Base-by-base conservation (phyloP, 64 coral and sea anemone species). In the Trachythela sp. region DNA sequence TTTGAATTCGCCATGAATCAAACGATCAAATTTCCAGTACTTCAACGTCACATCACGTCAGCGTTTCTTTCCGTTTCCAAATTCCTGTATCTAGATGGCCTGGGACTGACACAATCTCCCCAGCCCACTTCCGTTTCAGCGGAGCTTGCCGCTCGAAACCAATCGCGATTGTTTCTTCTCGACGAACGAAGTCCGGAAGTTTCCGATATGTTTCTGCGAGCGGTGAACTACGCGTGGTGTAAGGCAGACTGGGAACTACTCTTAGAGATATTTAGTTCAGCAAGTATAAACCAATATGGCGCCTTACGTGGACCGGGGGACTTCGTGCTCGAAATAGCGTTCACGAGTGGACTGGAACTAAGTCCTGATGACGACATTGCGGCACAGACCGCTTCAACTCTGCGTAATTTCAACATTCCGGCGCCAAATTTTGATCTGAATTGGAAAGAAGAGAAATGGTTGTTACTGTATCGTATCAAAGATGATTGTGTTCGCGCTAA, bases 1-100 rank as follows among this genome's bases (percentile, higher is more conserved):
- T 99, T 99, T 48, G 88, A 89, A 75, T 51, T 70, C 84, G 90
- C 91, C 34, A 43, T 99, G 10, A 76, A 91, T 70, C 84, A 88
- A 49, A 87, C 89, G 33, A 22, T 11, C 18, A 89, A 91, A 36
- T 99, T 93, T 87, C 94, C 92, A 13, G 30, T 89, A 40, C 89
- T 99, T 48, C 96, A 95, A 84, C 92, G 96, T n/a, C 92, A 95
- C 68, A 83, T 99, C 14, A 91, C 88, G 14, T 87, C 89, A 13
- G 85, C 77, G 29, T 84, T 99, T 43, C 91, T 94, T 39, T 83
- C 85, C 14, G 86, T 99, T 54, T 91, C 93, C 39, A 87, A 99
- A 8, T 91, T 99, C 30, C 84, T 99, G 13, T 86, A 84, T 1
- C 31, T 80, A 17, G 75, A 80, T 80, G 33, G 75, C 75, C 18